phyloP scores from a whole-genome alignment of 2,113 vertebrate species.

The Marmota flaviventris region DNA sequence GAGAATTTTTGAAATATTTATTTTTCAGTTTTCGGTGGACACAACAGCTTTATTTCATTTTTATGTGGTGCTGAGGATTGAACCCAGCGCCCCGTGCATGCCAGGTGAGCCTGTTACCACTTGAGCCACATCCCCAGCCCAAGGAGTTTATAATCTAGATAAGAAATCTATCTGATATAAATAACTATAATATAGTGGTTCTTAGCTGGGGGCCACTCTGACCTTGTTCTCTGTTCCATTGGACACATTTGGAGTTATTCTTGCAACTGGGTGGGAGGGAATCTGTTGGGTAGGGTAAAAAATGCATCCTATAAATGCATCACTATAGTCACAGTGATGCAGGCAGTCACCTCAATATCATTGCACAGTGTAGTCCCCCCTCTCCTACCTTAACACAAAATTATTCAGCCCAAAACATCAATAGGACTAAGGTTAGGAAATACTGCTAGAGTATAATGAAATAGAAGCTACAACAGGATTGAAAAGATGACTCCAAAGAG shows the following conservation, averaged over 20 bases:
- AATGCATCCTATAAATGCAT: neutral
- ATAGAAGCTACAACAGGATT: neutral
- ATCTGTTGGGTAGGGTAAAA: neutral
- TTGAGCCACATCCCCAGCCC: too few relatives aligned
- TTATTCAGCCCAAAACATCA: neutral
- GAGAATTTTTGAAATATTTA: too few relatives aligned
- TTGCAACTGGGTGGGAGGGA: neutral
- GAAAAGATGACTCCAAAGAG: neutral
- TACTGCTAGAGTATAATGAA: neutral
- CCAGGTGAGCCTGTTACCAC: too few relatives aligned
- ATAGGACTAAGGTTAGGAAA: neutral
- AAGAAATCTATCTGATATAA: neutral
- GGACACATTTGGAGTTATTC: neutral
- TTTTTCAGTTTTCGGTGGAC: too few relatives aligned
- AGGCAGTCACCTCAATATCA: too few relatives aligned
- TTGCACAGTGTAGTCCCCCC: neutral
- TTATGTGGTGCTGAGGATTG: too few relatives aligned
- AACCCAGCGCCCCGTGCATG: too few relatives aligned
- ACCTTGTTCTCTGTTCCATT: neutral
- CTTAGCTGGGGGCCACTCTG: neutral
- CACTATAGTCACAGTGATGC: too few relatives aligned
- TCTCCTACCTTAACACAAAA: neutral
- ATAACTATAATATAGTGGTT: neutral
- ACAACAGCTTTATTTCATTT: too few relatives aligned
- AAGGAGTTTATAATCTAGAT: neutral